phyloP scores from a whole-genome alignment of 2,113 vertebrate species.

The Pluvialis apricaria region DNA sequence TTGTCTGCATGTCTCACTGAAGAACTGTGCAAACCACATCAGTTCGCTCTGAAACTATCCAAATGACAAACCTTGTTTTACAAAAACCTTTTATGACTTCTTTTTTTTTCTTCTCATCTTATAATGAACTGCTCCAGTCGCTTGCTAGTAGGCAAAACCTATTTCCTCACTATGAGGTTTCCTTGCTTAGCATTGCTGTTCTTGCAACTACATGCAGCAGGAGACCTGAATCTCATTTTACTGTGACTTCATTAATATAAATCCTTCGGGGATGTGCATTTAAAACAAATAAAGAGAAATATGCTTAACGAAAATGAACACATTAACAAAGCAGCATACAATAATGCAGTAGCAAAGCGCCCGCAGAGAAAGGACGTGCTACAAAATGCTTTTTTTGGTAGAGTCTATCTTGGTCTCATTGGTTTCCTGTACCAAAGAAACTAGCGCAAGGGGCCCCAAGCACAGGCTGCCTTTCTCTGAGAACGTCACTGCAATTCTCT shows the following conservation, averaged over 20 bases:
- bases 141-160: neutral
- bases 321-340: neutral
- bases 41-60: neutral
- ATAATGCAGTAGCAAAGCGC: neutral
- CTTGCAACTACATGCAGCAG: neutral
- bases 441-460: neutral
- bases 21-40: neutral
- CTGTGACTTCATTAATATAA: neutral
- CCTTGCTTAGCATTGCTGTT: neutral
- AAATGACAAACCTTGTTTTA: neutral
- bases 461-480: neutral
- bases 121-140: neutral
- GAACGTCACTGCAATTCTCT: neutral
- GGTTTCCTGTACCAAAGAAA: neutral
- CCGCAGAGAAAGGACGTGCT: neutral
- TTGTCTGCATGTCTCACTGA: neutral
- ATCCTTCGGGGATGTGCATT: neutral
- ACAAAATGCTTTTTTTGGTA: neutral
- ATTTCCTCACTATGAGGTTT: neutral
- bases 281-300: neutral
- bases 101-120: neutral
- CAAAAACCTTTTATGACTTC: neutral
- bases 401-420: neutral
- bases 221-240: neutral
- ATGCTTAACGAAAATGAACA: neutral